phyloP scores from a whole-genome alignment of 2,888 invertebrate species.

The Mycalesis mineus region DNA sequence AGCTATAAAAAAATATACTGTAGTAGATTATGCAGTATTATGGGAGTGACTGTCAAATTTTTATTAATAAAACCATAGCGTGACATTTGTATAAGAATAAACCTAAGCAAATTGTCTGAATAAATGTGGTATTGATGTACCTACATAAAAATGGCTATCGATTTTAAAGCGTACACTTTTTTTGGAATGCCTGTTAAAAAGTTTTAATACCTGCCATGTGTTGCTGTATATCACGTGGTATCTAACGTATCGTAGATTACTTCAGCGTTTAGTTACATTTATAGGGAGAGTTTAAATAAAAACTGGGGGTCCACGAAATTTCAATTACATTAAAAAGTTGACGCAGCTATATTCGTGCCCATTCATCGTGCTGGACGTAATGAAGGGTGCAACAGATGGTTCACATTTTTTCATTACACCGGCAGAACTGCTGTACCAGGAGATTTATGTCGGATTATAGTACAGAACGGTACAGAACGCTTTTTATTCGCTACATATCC shows the following conservation, averaged over 20 bases:
- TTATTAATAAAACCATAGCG: too few relatives aligned
- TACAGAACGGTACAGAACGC: constrained; percentile 58
- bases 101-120: too few relatives aligned
- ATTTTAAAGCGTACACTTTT: too few relatives aligned
- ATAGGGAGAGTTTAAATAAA: constrained; percentile 62
- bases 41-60: too few relatives aligned
- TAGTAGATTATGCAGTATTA: too few relatives aligned
- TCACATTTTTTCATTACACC: constrained; percentile 71
- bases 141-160: too few relatives aligned
- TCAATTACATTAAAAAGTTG: constrained; percentile 77
- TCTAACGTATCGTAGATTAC: not conserved
- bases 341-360: constrained; percentile 61
- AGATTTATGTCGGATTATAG: constrained; percentile 75
- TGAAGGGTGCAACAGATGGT: constrained; percentile 78
- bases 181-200: too few relatives aligned
- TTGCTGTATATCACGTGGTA: not conserved
- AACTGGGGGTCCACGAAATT: constrained; percentile 64
- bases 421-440: constrained; percentile 58
- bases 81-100: too few relatives aligned
- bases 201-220: constrained; percentile 7
- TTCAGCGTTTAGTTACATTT: constrained; percentile 28
- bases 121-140: too few relatives aligned
- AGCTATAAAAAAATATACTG: not conserved
- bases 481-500: constrained; percentile 68
- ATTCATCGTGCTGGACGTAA: constrained; percentile 62